These are phyloP conservation scores for Harpagoxenus sublaevis DNA, from an alignment of 2,888 invertebrate genomes.

Conservation along the genomic window DNA sequence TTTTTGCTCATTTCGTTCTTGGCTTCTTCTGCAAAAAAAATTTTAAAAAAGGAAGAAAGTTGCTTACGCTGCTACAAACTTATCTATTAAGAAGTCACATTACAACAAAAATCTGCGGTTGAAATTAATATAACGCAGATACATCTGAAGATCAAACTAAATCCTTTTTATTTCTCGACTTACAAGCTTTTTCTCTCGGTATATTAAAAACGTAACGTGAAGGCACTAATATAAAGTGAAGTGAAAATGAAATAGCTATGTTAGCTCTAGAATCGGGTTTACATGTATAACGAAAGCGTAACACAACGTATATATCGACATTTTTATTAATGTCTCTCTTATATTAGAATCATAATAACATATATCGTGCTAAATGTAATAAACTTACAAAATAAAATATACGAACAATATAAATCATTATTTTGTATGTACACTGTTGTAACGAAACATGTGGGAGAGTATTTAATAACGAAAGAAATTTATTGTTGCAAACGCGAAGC, in stretches of 20 bases:
- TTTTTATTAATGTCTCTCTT: conserved; percentile 37
- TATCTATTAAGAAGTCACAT: conserved; percentile 20
- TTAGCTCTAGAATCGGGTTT: conserved; percentile 11
- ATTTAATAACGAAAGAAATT: conserved; percentile 28
- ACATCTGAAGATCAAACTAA: not conserved
- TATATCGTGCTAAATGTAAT: not conserved
- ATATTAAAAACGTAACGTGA: not conserved
- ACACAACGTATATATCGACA: conserved; percentile 27
- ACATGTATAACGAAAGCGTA: conserved; percentile 54
- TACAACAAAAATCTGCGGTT: conserved; percentile 2
- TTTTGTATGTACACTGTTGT: not conserved
- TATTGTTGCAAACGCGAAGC: conserved; percentile 46
- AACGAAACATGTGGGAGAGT: conserved; percentile 10
- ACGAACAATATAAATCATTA: conserved; percentile 43
- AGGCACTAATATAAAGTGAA: conserved; percentile 9
- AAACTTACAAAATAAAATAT: conserved; percentile 56
- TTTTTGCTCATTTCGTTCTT: not conserved
- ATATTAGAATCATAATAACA: conserved; percentile 30
- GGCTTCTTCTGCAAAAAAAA: not conserved
- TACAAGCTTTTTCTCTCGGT: not conserved
- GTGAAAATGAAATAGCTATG: conserved; percentile 4
- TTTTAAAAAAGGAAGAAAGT: not conserved
- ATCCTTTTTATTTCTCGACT: conserved; percentile 5
- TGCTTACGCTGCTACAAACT: not conserved
- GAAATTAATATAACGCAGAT: conserved; percentile 12